A percentile compares a stretch with the other conserved stretches of the same genome.
phyloP scores from a whole-genome alignment of 2,888 invertebrate species.

The Pegoplata infirma region DNA sequence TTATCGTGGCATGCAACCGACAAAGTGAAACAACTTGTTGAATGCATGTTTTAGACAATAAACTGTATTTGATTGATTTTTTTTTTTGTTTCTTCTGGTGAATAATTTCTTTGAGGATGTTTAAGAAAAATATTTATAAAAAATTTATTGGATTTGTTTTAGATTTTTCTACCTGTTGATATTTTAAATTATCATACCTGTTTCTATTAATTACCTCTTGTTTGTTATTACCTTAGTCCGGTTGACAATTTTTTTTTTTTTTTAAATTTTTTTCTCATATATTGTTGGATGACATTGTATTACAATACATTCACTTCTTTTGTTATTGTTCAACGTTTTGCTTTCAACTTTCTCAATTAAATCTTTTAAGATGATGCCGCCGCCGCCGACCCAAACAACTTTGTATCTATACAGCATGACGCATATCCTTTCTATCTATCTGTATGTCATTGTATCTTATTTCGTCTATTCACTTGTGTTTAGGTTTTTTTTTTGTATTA shows the following conservation, averaged over 20 bases:
- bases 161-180: neutral
- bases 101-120: neutral
- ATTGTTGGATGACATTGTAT: slow-evolving; percentile 4
- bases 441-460: neutral
- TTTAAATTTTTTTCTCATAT: slow-evolving; percentile 1
- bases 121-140: neutral
- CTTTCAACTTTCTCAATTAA: slow-evolving; percentile 32
- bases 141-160: neutral
- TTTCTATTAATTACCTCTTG: slow-evolving; percentile 1
- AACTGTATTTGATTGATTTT: neutral
- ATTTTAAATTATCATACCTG: neutral
- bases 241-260: neutral
- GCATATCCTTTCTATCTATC: neutral
- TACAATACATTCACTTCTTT: neutral
- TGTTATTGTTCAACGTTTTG: neutral
- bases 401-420: slow-evolving; percentile 1
- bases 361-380: slow-evolving; percentile 26
- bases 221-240: neutral
- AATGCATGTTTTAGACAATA: neutral
- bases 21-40: slow-evolving; percentile 37
- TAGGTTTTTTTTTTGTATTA: neutral
- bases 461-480: neutral
- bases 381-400: slow-evolving; percentile 10
- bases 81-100: neutral
- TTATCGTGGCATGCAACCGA: slow-evolving; percentile 28